These are phyloP conservation scores for Acanthoscelides obtectus DNA, from an alignment of 2,888 invertebrate genomes.

Conservation along the genomic window DNA sequence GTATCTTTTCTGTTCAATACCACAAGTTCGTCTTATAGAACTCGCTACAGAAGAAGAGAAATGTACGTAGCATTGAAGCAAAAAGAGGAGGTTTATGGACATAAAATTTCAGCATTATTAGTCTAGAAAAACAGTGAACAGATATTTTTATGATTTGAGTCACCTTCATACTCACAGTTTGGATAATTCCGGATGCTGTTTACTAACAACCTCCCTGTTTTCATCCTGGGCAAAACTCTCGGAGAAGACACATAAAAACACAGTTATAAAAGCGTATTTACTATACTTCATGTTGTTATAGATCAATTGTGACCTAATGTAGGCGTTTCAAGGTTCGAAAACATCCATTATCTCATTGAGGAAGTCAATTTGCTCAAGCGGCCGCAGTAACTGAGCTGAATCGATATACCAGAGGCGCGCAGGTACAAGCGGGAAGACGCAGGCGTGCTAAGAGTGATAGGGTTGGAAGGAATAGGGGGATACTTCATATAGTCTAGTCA, in stretches of 20 bases:
- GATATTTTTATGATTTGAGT: not conserved
- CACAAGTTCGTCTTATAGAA: too few species aligned
- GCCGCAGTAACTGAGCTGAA: constrained; percentile 12
- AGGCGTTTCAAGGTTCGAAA: not conserved
- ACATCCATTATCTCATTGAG: not conserved
- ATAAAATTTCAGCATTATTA: too few species aligned
- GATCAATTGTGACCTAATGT: not conserved
- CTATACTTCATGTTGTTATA: constrained; percentile 20
- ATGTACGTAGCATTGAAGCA: too few species aligned
- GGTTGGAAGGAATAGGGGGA: not conserved
- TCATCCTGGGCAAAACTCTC: constrained; percentile 26
- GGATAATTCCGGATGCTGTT: constrained; percentile 37
- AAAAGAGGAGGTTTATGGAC: too few species aligned
- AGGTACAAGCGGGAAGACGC: not conserved
- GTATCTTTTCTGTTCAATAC: too few species aligned
- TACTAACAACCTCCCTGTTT: constrained; percentile 26
- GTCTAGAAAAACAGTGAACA: too few species aligned
- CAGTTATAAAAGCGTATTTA: constrained; percentile 21
- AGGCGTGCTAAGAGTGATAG: not conserved
- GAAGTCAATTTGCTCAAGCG: not conserved
- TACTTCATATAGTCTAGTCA: not conserved
- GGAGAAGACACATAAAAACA: constrained; percentile 26
- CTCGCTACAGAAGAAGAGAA: too few species aligned
- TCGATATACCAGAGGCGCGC: constrained; percentile 15
- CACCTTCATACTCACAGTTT: constrained; percentile 31